phyloP scores from a whole-genome alignment of 2,797 vertebrate species.

The Craterocephalus amniculus region DNA sequence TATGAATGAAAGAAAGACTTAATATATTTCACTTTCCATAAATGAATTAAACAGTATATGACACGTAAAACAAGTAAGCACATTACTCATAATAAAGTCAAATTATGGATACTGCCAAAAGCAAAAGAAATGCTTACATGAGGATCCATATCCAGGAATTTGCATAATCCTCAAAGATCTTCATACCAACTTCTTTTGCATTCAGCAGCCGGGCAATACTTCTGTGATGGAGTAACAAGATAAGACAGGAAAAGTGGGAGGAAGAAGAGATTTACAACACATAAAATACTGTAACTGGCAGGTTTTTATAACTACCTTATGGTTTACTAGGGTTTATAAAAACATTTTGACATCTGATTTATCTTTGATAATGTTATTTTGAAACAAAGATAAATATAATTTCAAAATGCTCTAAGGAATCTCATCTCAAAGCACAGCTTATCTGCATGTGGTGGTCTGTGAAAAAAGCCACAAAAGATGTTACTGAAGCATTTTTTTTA shows the following conservation, averaged over 20 bases:
- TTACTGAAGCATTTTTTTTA: constrained; percentile 35
- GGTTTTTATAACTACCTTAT: constrained; percentile 12
- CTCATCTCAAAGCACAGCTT: constrained; percentile 8
- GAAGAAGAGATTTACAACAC: constrained; percentile 24
- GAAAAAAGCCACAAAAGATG: constrained; percentile 32
- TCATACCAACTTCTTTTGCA: constrained; percentile 89
- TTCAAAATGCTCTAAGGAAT: constrained; percentile 49
- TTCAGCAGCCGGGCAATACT: constrained; percentile 88
- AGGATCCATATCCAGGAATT: constrained; percentile 97
- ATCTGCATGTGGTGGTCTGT: background rate
- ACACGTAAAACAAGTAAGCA: no score
- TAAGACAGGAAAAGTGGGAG: constrained; percentile 22
- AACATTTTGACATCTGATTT: constrained; percentile 45
- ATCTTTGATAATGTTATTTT: constrained; percentile 19
- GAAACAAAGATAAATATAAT: constrained; percentile 35
- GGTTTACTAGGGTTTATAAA: constrained; percentile 22
- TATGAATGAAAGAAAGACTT: no score
- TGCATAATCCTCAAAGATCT: constrained; percentile 95
- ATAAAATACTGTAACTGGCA: background rate
- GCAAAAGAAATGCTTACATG: constrained; percentile 84
- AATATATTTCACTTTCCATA: background rate
- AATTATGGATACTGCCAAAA: constrained; percentile 11
- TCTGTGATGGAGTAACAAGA: constrained; percentile 74
- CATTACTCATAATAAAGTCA: background rate
- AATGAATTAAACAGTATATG: background rate